Base-by-base conservation (phyloP, 2,888 invertebrate species). In the Apomyelois bistriatella region DNA sequence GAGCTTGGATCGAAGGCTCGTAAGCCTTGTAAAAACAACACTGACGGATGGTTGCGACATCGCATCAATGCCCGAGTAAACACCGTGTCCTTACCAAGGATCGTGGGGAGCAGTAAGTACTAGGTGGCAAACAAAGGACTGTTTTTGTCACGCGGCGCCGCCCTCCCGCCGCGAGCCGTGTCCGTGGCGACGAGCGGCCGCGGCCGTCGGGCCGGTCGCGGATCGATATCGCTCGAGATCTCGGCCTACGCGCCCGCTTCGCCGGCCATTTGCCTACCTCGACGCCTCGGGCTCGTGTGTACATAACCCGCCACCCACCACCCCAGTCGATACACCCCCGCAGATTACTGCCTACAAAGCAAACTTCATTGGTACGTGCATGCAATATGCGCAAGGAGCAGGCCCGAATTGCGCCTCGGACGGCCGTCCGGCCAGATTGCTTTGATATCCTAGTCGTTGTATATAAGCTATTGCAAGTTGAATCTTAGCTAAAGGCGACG, bases 321-420 rank as follows among this genome's bases (percentile, higher is more conserved):
- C 85, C 85, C 84, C 60, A 49, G 60, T 70, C 82, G 79, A 85
- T 83, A 83, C 82, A 79, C 87, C 88, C 87, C 85, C 84, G 76
- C 81, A 88, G 89, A 89, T 89, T 89, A 88, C 89, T 86, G 88
- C 88, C 89, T 87, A 89, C 89, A 88, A 87, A 89, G 89, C 89
- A 88, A 89, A 88, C 88, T 89, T 88, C 89, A 87, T 88, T 85
- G 89, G 87, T 85, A 89, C 88, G 89, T 90, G 89, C 82, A 89
- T 89, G 88, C 89, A 88, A 89, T 90, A 87, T 89, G 86, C 89
- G 88, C 88, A 89, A 89, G 89, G 88, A 88, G 85, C 67, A 66
- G 62, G 60, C 74, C 82, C 83, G 80, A 85, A 87, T 85, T 85
- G 82, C 81, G 79, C 78, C 82, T 82, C 76, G 70, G 73, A 73